Evolutionary conservation across 2,888 invertebrate genomes (phyloP).

Genomic region (Drosophila kanekoi): DNA sequence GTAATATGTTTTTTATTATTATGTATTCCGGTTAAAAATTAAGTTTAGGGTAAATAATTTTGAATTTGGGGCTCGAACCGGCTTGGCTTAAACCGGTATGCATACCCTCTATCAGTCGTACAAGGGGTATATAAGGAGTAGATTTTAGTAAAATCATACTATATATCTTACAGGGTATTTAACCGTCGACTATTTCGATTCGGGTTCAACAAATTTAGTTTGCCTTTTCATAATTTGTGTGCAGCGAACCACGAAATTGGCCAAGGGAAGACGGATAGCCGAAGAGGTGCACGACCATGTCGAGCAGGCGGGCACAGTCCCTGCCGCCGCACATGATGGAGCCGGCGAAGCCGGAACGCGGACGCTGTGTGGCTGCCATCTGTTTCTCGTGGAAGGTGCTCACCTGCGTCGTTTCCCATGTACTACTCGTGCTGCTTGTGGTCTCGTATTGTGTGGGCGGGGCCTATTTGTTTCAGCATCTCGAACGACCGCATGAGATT

Average conservation of each 20-base stretch:
- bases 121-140: too few species aligned
- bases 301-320: conserved; percentile 82
- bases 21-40: too few species aligned
- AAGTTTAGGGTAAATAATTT: too few species aligned
- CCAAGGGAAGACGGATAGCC: conserved; percentile 27
- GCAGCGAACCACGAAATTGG: conserved; percentile 66
- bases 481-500: conserved; percentile 91
- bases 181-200: background rate
- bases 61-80: background rate
- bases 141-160: too few species aligned
- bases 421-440: conserved; percentile 93
- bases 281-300: conserved; percentile 69
- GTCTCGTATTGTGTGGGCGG: conserved; percentile 96
- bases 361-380: conserved; percentile 83
- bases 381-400: conserved; percentile 90
- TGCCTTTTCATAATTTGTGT: conserved; percentile 46
- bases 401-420: conserved; percentile 94
- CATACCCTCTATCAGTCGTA: too few species aligned
- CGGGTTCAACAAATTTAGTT: background rate
- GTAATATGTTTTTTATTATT: too few species aligned
- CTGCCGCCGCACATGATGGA: conserved; percentile 83
- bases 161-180: conserved; percentile 16
- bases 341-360: conserved; percentile 78
- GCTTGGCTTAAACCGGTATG: too few species aligned
- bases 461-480: conserved; percentile 92